Evolutionary conservation across 1,140 invertebrate species (phyloP), one percentile per base, ranked within the genome.

Genomic region (Pemphigus obesinymphae): DNA sequence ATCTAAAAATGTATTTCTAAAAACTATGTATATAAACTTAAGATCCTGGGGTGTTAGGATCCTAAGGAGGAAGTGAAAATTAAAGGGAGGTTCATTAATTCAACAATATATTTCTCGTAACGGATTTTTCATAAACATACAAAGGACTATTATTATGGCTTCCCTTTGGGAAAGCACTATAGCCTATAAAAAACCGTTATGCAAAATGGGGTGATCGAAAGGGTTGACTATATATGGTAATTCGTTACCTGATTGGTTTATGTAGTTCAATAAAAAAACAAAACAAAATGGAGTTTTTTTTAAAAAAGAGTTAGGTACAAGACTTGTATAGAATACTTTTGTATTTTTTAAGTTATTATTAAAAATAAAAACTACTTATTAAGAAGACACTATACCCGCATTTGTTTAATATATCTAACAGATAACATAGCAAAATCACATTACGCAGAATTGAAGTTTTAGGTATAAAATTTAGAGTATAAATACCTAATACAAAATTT

Each of bases 171-270:
- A 40, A 63, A 43, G 15, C 34, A 5, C 7, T 20, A 34, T 7
- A 45, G 17, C 76, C 76, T 80, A 80, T 80, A 80, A 80, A n/a
- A 80, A 80, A 80, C 76, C 76, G 76, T 80, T 80, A 80, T 80
- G 76, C 75, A 80, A 80, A 80, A 80, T 63, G 55, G 76, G 76
- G 76, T 29, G 55, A 63, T 43, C 26, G 8, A 45, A 63, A 80
- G 76, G 76, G 76, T 80, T 80, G 37, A 73, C 7, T 50, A 50
- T 26, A 2, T 45, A 80, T 80, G 76, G 55, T 63, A 78, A 78
- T 78, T 58, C 50, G 37, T 45, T 45, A 45, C 37, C 76, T 26
- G 76, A 80, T 80, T 80, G 76, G 76, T 29, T 58, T 31, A 17
- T 43, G 55, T 20, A 48, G 26, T 73, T 73, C 29, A 31, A 50